Percentiles rank a stretch among this genome's conserved stretches.
Conservation (phyloP, 2,113 vertebrate species). For the Leucopternis melanops region DNA sequence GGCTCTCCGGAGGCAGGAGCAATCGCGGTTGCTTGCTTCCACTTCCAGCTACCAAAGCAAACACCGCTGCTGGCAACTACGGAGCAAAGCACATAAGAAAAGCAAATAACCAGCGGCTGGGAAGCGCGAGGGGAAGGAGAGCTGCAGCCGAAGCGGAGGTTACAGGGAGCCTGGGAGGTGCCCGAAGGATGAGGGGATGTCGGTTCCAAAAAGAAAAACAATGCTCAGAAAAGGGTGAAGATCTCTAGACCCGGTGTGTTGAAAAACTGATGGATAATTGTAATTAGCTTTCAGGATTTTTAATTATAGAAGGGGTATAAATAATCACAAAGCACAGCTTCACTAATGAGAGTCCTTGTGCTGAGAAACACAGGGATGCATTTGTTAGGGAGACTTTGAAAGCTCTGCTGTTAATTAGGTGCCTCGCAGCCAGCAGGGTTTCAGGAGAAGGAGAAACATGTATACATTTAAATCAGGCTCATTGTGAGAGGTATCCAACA, state of each 20-base stretch:
- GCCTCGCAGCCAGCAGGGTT: constrained; percentile 49
- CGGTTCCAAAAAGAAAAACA: neutral
- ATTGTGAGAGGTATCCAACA: constrained; percentile 32
- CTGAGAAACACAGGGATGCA: constrained; percentile 39
- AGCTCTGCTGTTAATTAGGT: constrained; percentile 66
- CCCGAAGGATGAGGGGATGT: neutral
- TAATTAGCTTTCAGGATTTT: constrained; percentile 75
- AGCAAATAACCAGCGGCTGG: neutral
- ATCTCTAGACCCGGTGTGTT: neutral
- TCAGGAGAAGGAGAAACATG: constrained; percentile 34
- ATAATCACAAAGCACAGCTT: constrained; percentile 68
- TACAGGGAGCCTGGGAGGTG: neutral
- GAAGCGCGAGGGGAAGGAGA: neutral
- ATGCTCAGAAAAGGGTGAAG: neutral
- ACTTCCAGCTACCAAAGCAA: neutral
- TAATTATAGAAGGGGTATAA: constrained; percentile 75
- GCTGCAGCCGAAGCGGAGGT: neutral
- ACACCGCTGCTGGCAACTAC: neutral
- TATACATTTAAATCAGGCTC: constrained; percentile 45
- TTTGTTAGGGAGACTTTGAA: constrained; percentile 66
- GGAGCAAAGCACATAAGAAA: neutral
- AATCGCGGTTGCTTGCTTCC: neutral
- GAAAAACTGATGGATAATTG: constrained; percentile 68
- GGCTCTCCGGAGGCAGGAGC: neutral
- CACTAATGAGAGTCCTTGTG: constrained; percentile 68